Conservation (phyloP, 2,888 invertebrate species). For the Bruchidius siliquastri region DNA sequence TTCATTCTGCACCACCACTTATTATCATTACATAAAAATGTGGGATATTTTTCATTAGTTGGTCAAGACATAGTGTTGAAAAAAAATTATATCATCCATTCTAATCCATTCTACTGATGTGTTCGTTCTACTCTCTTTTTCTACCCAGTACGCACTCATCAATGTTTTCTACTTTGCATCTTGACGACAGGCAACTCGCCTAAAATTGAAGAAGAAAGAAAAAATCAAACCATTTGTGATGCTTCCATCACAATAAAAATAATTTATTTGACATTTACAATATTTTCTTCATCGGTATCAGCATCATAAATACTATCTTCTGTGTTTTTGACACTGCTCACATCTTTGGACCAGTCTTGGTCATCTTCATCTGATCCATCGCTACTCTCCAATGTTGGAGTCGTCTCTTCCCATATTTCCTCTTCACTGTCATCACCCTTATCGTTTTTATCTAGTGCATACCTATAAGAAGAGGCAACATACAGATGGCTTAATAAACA, state of each 20-base stretch:
- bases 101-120: no score
- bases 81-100: no score
- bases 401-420: conserved; percentile 47
- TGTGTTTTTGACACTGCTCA: conserved; percentile 52
- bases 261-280: not conserved
- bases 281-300: conserved; percentile 44
- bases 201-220: no score
- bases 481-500: not conserved
- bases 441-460: conserved; percentile 52
- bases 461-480: conserved; percentile 13
- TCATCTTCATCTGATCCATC: conserved; percentile 19
- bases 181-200: no score
- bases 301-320: conserved; percentile 29
- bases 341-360: conserved; percentile 48
- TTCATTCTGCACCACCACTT: no score
- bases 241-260: not conserved
- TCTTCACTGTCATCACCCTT: conserved; percentile 51
- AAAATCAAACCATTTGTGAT: not conserved
- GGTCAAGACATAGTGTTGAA: no score
- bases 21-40: no score
- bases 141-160: no score
- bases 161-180: no score
- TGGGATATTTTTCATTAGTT: no score
- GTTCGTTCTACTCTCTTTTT: no score
- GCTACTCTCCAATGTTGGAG: conserved; percentile 14